phyloP scores from a whole-genome alignment of 37 sponge, comb jelly and placozoan species.

The Petrosia ficiformis region DNA sequence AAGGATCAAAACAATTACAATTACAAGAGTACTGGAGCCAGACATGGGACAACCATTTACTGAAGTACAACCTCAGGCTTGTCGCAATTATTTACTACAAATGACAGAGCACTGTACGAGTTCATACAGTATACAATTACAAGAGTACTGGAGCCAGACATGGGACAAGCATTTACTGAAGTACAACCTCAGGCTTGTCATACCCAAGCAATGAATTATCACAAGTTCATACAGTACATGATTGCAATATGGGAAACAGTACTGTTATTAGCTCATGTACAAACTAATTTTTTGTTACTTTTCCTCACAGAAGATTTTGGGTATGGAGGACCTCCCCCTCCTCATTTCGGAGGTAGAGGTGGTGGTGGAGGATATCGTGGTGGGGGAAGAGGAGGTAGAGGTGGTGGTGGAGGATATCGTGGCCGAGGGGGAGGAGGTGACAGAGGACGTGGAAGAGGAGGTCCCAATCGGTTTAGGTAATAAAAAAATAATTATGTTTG shows the following conservation, averaged over 20 bases:
- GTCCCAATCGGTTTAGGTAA: slow-evolving; percentile 34
- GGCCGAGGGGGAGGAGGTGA: slow-evolving; percentile 24
- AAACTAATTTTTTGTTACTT: background rate
- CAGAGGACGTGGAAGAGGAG: slow-evolving; percentile 36
- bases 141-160: too few species aligned
- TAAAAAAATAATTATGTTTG: background rate
- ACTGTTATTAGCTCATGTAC: background rate
- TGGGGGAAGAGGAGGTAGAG: background rate
- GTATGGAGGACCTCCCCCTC: slow-evolving; percentile 11
- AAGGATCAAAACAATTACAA: too few species aligned
- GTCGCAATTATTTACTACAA: too few species aligned
- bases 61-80: too few species aligned
- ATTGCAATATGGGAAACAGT: background rate
- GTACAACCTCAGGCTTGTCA: too few species aligned
- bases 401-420: slow-evolving; percentile 26
- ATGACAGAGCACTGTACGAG: too few species aligned
- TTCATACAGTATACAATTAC: background rate
- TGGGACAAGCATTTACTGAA: too few species aligned
- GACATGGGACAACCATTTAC: too few species aligned
- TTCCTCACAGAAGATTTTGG: background rate
- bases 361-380: slow-evolving; percentile 23
- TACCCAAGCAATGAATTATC: too few species aligned
- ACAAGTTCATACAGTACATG: too few species aligned
- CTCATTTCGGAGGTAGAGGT: slow-evolving; percentile 6
- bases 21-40: too few species aligned